Evolutionary conservation across 1,140 invertebrate species (phyloP).

Genomic region (Drosophila rhopaloa): DNA sequence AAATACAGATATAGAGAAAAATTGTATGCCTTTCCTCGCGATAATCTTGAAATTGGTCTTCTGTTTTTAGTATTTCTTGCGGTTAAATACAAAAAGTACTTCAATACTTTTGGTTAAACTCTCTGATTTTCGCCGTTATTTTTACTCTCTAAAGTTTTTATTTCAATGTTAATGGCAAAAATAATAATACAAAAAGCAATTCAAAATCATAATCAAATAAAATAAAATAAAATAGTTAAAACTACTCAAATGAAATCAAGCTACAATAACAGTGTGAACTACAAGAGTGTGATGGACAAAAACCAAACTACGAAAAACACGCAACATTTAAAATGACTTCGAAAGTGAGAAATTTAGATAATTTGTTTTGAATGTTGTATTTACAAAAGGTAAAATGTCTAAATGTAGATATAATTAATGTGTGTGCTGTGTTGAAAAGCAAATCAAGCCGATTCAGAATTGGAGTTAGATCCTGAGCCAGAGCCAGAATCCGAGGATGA

Average conservation of each 20-base stretch:
- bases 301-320: slow-evolving; percentile 58
- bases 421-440: slow-evolving; percentile 4
- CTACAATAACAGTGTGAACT: slow-evolving; percentile 17
- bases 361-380: slow-evolving; percentile 25
- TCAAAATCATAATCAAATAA: slow-evolving; percentile 17
- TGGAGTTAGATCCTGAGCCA: slow-evolving; percentile 6
- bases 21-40: background rate
- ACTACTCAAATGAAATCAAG: slow-evolving; percentile 1
- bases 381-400: slow-evolving; percentile 44
- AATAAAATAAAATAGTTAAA: slow-evolving; percentile 11
- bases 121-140: slow-evolving; percentile 2
- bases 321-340: slow-evolving; percentile 39
- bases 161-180: slow-evolving; percentile 17
- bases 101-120: background rate
- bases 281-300: slow-evolving; percentile 17
- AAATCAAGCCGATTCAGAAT: slow-evolving; percentile 31
- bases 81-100: background rate
- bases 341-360: background rate
- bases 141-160: slow-evolving; percentile 10
- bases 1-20: background rate
- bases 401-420: slow-evolving; percentile 15
- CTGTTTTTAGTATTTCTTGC: background rate
- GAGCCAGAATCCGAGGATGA: slow-evolving; percentile 37
- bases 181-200: slow-evolving; percentile 27
- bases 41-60: background rate